These are phyloP conservation scores for Cancer borealis DNA, from an alignment of 2,888 invertebrate species.

Conservation along the genomic window DNA sequence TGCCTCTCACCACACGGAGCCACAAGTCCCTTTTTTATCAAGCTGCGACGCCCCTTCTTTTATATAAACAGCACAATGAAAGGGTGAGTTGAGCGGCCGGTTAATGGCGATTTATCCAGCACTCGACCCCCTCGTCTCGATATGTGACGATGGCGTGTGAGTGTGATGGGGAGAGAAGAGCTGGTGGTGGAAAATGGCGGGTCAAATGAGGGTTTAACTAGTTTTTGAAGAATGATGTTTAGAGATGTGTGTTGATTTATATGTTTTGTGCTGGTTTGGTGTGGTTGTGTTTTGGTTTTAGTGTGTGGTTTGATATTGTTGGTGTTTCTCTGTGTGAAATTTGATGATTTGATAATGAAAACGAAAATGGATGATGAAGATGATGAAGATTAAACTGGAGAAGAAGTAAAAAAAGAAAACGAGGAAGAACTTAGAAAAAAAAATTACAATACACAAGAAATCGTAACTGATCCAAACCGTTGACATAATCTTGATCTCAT, in stretches of 20 bases:
- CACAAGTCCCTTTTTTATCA: not conserved
- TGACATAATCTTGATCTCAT: no score
- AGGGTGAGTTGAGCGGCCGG: slow-evolving; percentile 21
- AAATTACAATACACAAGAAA: no score
- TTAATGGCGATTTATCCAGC: slow-evolving; percentile 28
- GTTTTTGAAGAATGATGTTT: not conserved
- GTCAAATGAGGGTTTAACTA: not conserved
- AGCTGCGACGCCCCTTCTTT: not conserved
- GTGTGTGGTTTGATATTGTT: no score
- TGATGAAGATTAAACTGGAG: no score
- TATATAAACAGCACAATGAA: slow-evolving; percentile 1
- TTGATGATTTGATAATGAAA: no score
- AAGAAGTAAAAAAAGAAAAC: no score
- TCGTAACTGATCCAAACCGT: no score
- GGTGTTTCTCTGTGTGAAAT: no score
- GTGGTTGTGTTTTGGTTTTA: not conserved
- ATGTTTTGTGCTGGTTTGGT: not conserved
- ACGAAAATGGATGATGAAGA: no score
- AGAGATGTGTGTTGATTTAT: not conserved
- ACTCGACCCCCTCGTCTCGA: not conserved
- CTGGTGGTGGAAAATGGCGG: not conserved
- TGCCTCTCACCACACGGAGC: not conserved
- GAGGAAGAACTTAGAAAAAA: no score
- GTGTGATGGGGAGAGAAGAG: not conserved
- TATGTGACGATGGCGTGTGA: not conserved